A percentile compares a stretch with the other conserved stretches of the same genome.
These are phyloP conservation scores for Mythimna pallens DNA, from an alignment of 2,888 invertebrate species.

Conservation along the genomic window DNA sequence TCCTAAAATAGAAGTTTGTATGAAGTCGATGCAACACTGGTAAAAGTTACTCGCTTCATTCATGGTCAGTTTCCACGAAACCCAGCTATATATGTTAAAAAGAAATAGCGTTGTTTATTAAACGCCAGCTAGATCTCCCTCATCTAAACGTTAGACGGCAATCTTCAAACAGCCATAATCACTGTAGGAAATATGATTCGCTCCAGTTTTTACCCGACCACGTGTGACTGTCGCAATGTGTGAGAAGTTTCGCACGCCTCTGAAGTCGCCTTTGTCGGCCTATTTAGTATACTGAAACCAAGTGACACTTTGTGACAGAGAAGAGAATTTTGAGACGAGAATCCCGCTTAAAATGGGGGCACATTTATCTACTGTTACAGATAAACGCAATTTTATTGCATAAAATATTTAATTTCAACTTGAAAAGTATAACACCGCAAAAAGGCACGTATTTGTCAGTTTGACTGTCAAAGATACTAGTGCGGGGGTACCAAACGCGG, in stretches of 20 bases:
- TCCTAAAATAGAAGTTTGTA: too few relatives aligned
- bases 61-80: neutral
- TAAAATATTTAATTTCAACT: too few relatives aligned
- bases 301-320: conserved; percentile 36
- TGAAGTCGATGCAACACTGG: too few relatives aligned
- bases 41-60: too few relatives aligned
- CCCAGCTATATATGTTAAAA: neutral
- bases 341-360: neutral
- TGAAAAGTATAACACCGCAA: too few relatives aligned
- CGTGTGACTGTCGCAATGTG: conserved; percentile 76
- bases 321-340: neutral
- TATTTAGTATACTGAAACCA: conserved; percentile 48
- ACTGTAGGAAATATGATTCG: conserved; percentile 57
- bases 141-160: conserved; percentile 19
- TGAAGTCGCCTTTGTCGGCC: conserved; percentile 67
- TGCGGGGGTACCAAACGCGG: too few relatives aligned
- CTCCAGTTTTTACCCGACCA: conserved; percentile 69
- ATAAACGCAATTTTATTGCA: too few relatives aligned
- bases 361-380: neutral
- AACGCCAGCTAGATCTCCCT: neutral
- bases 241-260: conserved; percentile 82
- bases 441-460: too few relatives aligned
- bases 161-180: conserved; percentile 54
- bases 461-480: too few relatives aligned
- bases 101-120: neutral